A percentile compares a stretch with the other conserved stretches of the same genome.
Evolutionary conservation across 2,888 invertebrate genomes (phyloP).

Genomic region (Ophion obscuratus): DNA sequence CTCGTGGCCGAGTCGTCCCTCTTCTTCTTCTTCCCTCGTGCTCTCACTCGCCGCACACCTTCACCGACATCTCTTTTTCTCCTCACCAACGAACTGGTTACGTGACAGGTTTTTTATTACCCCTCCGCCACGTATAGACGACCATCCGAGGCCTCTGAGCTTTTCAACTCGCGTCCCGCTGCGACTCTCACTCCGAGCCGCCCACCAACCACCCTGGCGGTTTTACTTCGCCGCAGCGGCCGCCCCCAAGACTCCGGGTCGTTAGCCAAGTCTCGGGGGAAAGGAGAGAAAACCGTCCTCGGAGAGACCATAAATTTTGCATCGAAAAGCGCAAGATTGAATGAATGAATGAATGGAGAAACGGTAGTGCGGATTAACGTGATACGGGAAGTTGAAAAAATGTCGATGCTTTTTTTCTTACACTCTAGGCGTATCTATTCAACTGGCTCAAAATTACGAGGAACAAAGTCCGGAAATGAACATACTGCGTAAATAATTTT

Average conservation of each 20-base stretch:
- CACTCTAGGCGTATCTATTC: not conserved
- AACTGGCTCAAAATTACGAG: no score
- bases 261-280: constrained; percentile 34
- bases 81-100: constrained; percentile 75
- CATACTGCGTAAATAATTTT: no score
- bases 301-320: constrained; percentile 9
- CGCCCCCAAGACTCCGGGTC: constrained; percentile 38
- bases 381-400: not conserved
- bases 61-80: constrained; percentile 56
- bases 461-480: no score
- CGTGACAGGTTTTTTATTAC: constrained; percentile 86
- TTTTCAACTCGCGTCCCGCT: constrained; percentile 39
- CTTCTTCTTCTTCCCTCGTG: constrained; percentile 32
- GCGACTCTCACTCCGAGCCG: constrained; percentile 16
- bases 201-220: not conserved
- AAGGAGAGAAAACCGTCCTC: not conserved
- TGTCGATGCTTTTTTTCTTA: not conserved
- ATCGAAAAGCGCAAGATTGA: constrained; percentile 1
- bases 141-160: constrained; percentile 27
- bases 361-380: not conserved
- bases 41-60: constrained; percentile 10
- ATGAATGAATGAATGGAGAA: not conserved
- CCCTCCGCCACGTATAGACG: constrained; percentile 69
- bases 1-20: constrained; percentile 43
- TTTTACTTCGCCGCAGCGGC: not conserved